Conservation (phyloP, 2,888 invertebrate genomes). For the Eustalomyia histrio region DNA sequence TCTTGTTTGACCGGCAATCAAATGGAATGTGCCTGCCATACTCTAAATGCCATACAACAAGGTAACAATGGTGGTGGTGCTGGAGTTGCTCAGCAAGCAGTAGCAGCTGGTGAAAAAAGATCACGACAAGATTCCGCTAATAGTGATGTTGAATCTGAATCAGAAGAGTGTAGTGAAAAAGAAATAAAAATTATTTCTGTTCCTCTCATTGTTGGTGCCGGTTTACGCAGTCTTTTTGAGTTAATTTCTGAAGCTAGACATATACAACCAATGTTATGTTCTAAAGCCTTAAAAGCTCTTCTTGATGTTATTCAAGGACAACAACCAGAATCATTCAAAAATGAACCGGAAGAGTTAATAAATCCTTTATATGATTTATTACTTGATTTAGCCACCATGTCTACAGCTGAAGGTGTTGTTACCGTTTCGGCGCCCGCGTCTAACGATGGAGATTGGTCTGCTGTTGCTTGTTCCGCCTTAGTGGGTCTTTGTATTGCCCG, state of each 20-base stretch:
- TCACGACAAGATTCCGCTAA: slow-evolving; percentile 74
- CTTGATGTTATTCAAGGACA: slow-evolving; percentile 91
- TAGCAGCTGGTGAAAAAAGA: slow-evolving; percentile 69
- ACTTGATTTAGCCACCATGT: slow-evolving; percentile 89
- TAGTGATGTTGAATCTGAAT: slow-evolving; percentile 79
- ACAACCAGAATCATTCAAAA: slow-evolving; percentile 78
- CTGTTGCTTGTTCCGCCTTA: slow-evolving; percentile 94
- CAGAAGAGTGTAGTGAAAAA: slow-evolving; percentile 81
- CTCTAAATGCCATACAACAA: slow-evolving; percentile 65
- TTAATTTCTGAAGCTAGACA: slow-evolving; percentile 92
- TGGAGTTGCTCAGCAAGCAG: slow-evolving; percentile 53
- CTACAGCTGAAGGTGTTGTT: slow-evolving; percentile 80
- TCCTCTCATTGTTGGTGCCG: slow-evolving; percentile 88
- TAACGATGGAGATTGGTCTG: slow-evolving; percentile 86
- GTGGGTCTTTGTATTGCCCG: slow-evolving; percentile 94
- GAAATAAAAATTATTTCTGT: slow-evolving; percentile 80
- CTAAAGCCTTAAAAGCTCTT: slow-evolving; percentile 91
- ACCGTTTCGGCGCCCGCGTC: slow-evolving; percentile 50
- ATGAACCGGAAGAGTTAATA: slow-evolving; percentile 81
- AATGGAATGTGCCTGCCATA: slow-evolving; percentile 77
- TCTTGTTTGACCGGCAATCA: slow-evolving; percentile 77
- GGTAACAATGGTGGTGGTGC: slow-evolving; percentile 63
- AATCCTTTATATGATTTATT: slow-evolving; percentile 91
- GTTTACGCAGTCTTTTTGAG: slow-evolving; percentile 92
- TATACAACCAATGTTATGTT: slow-evolving; percentile 91